Conservation (phyloP, 2,797 vertebrate species). For the Catharus ustulatus region DNA sequence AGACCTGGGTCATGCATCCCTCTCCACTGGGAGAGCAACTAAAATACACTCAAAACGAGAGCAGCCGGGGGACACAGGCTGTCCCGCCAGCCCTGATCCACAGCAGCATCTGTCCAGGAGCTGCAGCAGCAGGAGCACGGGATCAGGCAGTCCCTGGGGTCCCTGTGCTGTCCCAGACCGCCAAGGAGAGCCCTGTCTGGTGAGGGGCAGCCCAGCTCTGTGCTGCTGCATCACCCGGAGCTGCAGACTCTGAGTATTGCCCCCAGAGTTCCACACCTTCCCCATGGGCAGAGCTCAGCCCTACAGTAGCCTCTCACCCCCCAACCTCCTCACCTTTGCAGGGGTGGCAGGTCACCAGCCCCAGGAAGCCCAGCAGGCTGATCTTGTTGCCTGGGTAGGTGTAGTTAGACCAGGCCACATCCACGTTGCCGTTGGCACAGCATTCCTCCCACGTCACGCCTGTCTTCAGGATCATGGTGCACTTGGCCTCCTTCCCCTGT, state of each 20-base stretch:
- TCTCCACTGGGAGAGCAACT: neutral
- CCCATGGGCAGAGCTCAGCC: neutral
- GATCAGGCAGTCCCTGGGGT: neutral
- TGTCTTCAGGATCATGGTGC: constrained; percentile 91
- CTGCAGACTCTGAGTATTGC: neutral
- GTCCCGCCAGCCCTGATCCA: neutral
- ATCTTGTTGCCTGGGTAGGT: constrained; percentile 93
- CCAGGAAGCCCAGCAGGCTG: constrained; percentile 91
- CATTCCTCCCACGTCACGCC: constrained; percentile 91
- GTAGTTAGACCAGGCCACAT: constrained; percentile 93
- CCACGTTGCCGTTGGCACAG: constrained; percentile 86
- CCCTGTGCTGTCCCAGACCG: neutral
- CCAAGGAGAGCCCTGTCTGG: neutral
- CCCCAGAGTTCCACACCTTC: neutral
- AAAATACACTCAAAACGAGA: neutral
- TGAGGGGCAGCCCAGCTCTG: neutral
- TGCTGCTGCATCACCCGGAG: fast-evolving
- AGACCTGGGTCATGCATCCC: neutral
- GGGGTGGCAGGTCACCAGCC: constrained; percentile 91
- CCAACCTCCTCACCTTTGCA: constrained; percentile 87
- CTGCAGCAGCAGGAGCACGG: neutral
- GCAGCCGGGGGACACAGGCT: neutral
- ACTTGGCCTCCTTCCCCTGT: constrained; percentile 88
- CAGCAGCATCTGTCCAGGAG: neutral
- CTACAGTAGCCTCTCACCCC: neutral